Evolutionary conservation across 2,113 vertebrate species (phyloP).

Genomic region (Cryptomyrus ogoouensis): DNA sequence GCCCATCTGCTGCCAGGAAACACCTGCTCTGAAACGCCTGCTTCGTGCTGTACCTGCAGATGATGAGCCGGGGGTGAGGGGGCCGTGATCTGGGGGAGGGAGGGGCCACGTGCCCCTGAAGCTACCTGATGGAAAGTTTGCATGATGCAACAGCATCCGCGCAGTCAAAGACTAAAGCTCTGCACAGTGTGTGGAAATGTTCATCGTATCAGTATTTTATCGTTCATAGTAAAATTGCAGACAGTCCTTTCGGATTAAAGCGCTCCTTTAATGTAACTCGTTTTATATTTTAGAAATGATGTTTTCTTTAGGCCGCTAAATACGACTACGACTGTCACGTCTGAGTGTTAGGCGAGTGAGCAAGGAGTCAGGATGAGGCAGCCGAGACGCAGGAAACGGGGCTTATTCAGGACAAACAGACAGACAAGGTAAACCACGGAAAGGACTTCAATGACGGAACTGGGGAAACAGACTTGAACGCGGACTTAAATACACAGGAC

Average conservation of each 20-base stretch:
- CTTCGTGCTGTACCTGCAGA: neutral
- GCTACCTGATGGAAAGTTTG: neutral
- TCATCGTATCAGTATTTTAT: neutral
- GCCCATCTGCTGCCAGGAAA: neutral
- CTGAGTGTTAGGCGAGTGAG: no score
- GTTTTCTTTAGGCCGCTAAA: neutral
- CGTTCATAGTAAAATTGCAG: neutral
- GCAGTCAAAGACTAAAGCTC: neutral
- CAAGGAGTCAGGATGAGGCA: no score
- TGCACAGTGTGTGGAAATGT: neutral
- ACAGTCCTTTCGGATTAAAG: neutral
- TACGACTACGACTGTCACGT: neutral
- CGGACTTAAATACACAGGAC: no score
- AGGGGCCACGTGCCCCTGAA: neutral
- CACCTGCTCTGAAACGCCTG: neutral
- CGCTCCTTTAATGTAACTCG: neutral
- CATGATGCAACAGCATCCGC: neutral
- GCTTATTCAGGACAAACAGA: no score
- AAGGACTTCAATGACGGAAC: no score
- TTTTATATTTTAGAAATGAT: neutral
- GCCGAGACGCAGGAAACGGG: no score
- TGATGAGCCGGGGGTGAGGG: neutral
- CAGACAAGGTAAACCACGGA: no score
- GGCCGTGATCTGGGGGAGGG: neutral
- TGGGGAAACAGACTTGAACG: no score